Percentiles rank a stretch among this genome's conserved stretches.
Conservation (phyloP, 2,113 vertebrate genomes). For the Beaufortia kweichowensis region DNA sequence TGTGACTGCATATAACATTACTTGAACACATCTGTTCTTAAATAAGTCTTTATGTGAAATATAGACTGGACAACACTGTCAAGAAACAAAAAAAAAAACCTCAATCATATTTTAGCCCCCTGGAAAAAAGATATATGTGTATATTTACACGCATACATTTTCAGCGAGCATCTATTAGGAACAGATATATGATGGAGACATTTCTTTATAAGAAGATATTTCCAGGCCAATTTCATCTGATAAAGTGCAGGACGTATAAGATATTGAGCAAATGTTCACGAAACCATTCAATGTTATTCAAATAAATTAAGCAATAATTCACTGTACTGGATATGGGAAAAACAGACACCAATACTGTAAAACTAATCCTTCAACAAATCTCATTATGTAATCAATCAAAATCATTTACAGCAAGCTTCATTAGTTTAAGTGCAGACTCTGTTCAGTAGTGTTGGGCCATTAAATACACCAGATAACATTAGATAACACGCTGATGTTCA, state of each 20-base stretch:
- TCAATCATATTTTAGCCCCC: too few relatives aligned
- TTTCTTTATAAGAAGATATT: background rate
- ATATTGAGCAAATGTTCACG: background rate
- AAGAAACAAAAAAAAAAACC: background rate
- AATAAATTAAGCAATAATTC: conserved; percentile 4
- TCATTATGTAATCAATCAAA: conserved; percentile 14
- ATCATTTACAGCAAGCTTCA: background rate
- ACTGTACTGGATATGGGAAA: background rate
- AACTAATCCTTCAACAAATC: background rate
- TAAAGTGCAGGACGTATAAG: conserved; percentile 16
- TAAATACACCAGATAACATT: background rate
- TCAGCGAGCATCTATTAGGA: background rate
- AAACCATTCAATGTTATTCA: background rate
- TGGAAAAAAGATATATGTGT: too few relatives aligned
- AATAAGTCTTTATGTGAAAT: background rate
- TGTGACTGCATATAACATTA: background rate
- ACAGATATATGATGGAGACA: background rate
- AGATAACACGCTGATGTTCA: background rate
- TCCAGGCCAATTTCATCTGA: background rate
- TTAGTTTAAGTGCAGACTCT: conserved; percentile 8
- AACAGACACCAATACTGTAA: background rate
- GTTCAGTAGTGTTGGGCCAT: conserved; percentile 19
- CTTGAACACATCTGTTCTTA: background rate
- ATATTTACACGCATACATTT: too few relatives aligned
- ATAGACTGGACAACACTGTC: background rate